Evolutionary conservation across 2,797 vertebrate species (phyloP).

Genomic region (Catharus ustulatus): DNA sequence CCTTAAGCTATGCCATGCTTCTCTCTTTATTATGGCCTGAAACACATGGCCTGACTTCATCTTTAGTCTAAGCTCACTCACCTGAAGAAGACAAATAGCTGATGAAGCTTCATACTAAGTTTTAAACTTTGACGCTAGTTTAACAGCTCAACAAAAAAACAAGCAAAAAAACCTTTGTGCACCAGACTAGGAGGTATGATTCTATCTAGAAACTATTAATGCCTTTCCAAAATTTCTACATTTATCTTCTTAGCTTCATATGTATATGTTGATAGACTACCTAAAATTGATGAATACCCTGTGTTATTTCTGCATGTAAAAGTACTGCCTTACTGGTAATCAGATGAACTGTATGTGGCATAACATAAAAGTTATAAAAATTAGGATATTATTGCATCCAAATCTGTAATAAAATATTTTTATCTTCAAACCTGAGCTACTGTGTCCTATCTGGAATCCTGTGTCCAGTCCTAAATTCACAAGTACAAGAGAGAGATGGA

Average conservation of each 20-base stretch:
- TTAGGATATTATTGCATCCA: neutral
- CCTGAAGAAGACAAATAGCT: neutral
- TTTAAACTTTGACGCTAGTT: neutral
- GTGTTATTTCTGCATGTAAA: neutral
- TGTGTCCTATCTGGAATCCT: neutral
- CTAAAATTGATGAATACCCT: neutral
- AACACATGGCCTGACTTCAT: neutral
- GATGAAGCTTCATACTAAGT: neutral
- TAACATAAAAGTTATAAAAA: neutral
- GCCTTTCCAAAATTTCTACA: neutral
- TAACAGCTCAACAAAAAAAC: neutral
- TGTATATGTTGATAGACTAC: neutral
- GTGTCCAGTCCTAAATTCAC: neutral
- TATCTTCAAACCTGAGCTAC: neutral
- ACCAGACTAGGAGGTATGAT: neutral
- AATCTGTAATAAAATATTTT: neutral
- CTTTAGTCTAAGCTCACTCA: neutral
- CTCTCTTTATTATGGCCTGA: neutral
- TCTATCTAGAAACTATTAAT: neutral
- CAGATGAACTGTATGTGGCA: neutral
- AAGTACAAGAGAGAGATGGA: neutral
- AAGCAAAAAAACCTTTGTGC: neutral
- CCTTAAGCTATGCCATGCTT: neutral
- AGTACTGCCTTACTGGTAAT: neutral
- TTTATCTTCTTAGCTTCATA: neutral